phyloP scores from a whole-genome alignment of 2,797 vertebrate species.

The Ficedula albicollis region DNA sequence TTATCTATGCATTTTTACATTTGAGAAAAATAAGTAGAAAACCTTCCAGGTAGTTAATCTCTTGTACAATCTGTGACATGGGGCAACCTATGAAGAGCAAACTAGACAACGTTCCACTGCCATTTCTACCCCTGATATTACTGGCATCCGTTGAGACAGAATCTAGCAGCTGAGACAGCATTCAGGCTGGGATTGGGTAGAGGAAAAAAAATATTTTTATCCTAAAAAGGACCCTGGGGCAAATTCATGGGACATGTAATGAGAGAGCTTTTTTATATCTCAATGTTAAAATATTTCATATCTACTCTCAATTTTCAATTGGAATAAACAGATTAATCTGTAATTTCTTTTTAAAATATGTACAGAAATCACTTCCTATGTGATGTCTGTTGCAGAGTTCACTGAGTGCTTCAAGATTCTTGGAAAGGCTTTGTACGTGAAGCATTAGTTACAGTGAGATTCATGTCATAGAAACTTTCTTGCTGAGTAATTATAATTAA shows the following conservation, averaged over 20 bases:
- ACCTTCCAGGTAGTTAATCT: neutral
- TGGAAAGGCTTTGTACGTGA: neutral
- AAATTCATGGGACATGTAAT: neutral
- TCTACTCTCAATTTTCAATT: neutral
- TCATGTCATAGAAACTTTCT: constrained; percentile 16
- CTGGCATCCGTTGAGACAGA: neutral
- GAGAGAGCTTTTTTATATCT: neutral
- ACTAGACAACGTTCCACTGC: neutral
- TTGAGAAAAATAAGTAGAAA: neutral
- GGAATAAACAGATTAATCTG: neutral
- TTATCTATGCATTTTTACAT: neutral
- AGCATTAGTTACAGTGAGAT: neutral
- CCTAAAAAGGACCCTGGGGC: neutral
- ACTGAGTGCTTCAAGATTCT: neutral
- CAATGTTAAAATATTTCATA: neutral
- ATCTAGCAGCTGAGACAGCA: neutral
- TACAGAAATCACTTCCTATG: neutral
- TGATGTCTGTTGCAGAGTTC: neutral
- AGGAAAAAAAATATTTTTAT: neutral
- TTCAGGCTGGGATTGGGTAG: neutral
- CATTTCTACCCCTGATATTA: neutral
- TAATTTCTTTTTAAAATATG: neutral
- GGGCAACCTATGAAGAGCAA: neutral
- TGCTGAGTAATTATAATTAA: neutral
- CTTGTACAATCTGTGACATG: neutral